Conservation (phyloP, 1,140 invertebrate species). For the Sarcophaga bullata region DNA sequence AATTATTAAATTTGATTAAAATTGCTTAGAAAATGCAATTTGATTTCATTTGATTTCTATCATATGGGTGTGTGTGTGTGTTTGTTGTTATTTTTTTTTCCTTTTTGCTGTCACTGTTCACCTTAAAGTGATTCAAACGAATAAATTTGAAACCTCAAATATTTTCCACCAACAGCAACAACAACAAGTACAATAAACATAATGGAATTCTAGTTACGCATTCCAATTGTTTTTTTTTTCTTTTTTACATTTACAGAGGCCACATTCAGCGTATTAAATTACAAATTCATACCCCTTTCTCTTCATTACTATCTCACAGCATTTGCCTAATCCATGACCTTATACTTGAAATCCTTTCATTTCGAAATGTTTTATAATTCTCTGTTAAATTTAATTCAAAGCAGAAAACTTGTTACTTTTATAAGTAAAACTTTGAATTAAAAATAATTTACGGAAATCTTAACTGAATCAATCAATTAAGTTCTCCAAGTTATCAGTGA, state of each 20-base stretch:
- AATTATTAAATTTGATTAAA: background rate
- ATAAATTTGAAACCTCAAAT: conserved; percentile 15
- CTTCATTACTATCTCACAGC: no score
- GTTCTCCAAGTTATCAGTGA: no score
- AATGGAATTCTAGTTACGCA: conserved; percentile 19
- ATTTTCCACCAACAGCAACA: background rate
- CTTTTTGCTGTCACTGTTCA: background rate
- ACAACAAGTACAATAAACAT: background rate
- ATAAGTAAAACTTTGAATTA: no score
- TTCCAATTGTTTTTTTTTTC: background rate
- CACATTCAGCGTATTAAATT: conserved; percentile 3
- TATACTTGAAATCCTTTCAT: no score
- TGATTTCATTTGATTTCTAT: background rate
- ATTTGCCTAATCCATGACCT: no score
- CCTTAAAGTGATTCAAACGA: background rate
- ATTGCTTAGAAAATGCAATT: conserved; percentile 9
- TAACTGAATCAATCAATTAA: no score
- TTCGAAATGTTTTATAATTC: no score
- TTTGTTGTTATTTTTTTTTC: background rate
- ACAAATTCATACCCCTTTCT: background rate
- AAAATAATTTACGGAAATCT: no score
- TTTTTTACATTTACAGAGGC: background rate
- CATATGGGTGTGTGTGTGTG: no score
- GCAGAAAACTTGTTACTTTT: no score
- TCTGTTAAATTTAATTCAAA: no score